Conservation (phyloP, 2,888 invertebrate genomes). For the Digitonthophagus gazella region DNA sequence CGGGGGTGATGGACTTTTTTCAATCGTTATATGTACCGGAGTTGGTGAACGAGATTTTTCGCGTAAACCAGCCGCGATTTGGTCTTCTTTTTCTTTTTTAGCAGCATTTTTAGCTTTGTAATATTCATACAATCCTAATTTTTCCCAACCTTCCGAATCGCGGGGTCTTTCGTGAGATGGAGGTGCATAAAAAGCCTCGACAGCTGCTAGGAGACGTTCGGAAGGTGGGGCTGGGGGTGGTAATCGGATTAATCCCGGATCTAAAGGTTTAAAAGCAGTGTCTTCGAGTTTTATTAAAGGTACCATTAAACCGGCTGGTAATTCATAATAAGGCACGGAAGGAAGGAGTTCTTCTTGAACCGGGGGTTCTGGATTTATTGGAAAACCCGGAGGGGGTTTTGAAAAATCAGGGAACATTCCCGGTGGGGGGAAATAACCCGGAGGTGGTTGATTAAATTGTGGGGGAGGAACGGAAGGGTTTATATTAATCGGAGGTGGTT, state of each 20-base stretch:
- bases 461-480: constrained; percentile 41
- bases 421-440: constrained; percentile 53
- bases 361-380: constrained; percentile 53
- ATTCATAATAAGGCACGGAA: constrained; percentile 91
- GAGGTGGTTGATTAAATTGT: constrained; percentile 42
- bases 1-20: constrained; percentile 70
- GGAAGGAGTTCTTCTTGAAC: constrained; percentile 72
- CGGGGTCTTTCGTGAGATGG: constrained; percentile 94
- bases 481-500: constrained; percentile 37
- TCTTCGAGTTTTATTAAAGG: constrained; percentile 94
- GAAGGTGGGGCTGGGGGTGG: constrained; percentile 95
- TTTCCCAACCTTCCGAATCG: constrained; percentile 98
- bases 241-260: constrained; percentile 85
- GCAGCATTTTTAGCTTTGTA: constrained; percentile 94
- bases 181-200: constrained; percentile 93
- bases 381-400: constrained; percentile 83
- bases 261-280: constrained; percentile 83
- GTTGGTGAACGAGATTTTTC: constrained; percentile 75
- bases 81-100: constrained; percentile 83
- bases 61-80: constrained; percentile 69
- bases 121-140: constrained; percentile 94
- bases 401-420: constrained; percentile 75
- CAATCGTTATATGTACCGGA: constrained; percentile 69
- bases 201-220: constrained; percentile 87
- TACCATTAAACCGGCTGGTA: constrained; percentile 97